phyloP scores from a whole-genome alignment of 2,888 invertebrate genomes.

The Chaetogeoica ovagalla region DNA sequence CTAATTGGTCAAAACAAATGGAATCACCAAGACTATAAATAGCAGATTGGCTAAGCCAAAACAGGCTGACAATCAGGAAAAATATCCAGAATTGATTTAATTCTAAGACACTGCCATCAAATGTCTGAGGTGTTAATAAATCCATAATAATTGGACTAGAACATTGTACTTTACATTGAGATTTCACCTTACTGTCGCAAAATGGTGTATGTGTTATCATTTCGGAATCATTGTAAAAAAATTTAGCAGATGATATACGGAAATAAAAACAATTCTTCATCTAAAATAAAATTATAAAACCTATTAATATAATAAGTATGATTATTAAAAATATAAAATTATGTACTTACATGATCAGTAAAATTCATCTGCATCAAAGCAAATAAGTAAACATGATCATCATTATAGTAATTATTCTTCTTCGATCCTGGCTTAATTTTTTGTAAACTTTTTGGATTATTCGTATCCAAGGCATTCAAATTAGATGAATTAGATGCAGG shows the following conservation, averaged over 20 bases:
- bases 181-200: not conserved
- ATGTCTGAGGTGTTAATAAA: constrained; percentile 28
- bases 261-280: constrained; percentile 11
- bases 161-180: constrained; percentile 40
- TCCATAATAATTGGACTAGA: constrained; percentile 25
- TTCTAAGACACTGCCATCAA: constrained; percentile 28
- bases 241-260: not conserved
- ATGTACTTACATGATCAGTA: constrained; percentile 9
- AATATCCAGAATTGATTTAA: constrained; percentile 51
- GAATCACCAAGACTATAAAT: constrained; percentile 53
- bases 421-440: not conserved
- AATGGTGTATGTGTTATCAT: not conserved
- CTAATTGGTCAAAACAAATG: constrained; percentile 54
- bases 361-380: not conserved
- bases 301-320: not conserved
- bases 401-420: not conserved
- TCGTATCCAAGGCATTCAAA: not conserved
- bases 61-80: constrained; percentile 34
- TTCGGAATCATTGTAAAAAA: constrained; percentile 17
- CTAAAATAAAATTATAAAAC: constrained; percentile 6
- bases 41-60: constrained; percentile 51
- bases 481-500: not conserved
- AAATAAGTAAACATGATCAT: constrained; percentile 26
- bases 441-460: not conserved
- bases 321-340: not conserved